These are phyloP conservation scores for Trogon surrucura DNA, from an alignment of 2,113 vertebrate genomes.

Conservation along the genomic window DNA sequence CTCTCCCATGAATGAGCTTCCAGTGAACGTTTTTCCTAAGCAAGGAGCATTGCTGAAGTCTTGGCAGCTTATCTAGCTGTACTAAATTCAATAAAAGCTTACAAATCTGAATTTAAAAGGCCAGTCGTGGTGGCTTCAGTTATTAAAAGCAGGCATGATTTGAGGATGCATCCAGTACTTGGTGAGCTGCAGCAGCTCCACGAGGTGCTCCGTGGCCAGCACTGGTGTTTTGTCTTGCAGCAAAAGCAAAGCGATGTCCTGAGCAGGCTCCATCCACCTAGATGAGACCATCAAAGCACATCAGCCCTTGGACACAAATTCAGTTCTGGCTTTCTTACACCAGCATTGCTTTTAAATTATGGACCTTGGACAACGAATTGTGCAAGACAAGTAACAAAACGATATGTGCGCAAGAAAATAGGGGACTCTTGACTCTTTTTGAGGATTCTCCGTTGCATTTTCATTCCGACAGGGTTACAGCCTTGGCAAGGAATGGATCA, in stretches of 20 bases:
- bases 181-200: not conserved
- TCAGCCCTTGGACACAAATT: not conserved
- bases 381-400: not conserved
- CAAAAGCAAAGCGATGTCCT: not conserved
- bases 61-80: not conserved
- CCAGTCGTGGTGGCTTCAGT: not conserved
- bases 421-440: not conserved
- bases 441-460: not conserved
- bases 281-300: not conserved
- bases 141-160: not conserved
- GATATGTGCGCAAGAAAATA: not conserved
- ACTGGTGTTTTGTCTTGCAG: not conserved
- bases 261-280: not conserved
- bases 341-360: fast-evolving
- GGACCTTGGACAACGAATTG: not conserved
- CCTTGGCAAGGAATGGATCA: not conserved
- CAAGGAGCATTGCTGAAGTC: not conserved
- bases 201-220: fast-evolving
- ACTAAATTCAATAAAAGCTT: not conserved
- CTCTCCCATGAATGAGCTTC: not conserved
- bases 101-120: not conserved
- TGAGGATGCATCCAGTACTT: not conserved
- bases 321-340: not conserved
- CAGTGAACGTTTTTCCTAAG: fast-evolving
- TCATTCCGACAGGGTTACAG: not conserved